Base-by-base conservation (phyloP, 2,797 vertebrate genomes). In the Enteromius afrohamiltoni region DNA sequence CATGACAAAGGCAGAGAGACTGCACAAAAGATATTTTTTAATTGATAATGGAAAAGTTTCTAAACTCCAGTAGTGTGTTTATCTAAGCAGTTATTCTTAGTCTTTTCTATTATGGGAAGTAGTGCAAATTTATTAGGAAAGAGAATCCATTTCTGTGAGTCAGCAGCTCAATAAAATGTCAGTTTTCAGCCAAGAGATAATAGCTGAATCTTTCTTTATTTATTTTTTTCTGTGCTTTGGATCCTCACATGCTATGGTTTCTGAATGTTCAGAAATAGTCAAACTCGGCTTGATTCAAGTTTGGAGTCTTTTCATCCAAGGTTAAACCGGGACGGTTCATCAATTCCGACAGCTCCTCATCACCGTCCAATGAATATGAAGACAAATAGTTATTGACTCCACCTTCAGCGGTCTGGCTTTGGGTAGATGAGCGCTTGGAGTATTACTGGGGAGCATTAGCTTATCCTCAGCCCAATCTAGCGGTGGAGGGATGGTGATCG, bases 401-500 rank as follows among this genome's bases (percentile, higher is more conserved):
- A 51, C 58, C 49, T 80, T 75, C n/a, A 68, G 58, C 21, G 69
- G 34, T 76, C 74, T 69, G 51, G 70, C 73, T 79, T 83, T 71
- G 70, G 77, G 55, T 62, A n/a, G 37, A 45, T 51, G 80, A 71
- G 23, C 26, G 51, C 42, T 37, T 58, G 4, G 42, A 67, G 83
- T 69, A 45, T 74, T 40, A 79, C 71, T 58, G 75, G 64, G 62
- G 34, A 58, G 60, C 83, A 74, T 88, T 88, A 86, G 76, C 79
- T 80, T 85, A 85, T 78, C 82, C n/a, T 37, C 73, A 5, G 37
- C 80, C 42, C 67, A 55, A 80, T 85, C 80, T 51, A 70, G 42
- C 19, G 62, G 2, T 70, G 77, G 81, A 89, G 70, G 29, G 79
- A 86, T 77, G 86, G 83, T 29, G 81, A 86, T 85, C 81, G 60